A percentile compares a stretch with the other conserved stretches of the same genome.
These are phyloP conservation scores for Nemopilema nomurai DNA, from an alignment of 30 jellyfish, hydroid and myxozoan species.

Conservation along the genomic window DNA sequence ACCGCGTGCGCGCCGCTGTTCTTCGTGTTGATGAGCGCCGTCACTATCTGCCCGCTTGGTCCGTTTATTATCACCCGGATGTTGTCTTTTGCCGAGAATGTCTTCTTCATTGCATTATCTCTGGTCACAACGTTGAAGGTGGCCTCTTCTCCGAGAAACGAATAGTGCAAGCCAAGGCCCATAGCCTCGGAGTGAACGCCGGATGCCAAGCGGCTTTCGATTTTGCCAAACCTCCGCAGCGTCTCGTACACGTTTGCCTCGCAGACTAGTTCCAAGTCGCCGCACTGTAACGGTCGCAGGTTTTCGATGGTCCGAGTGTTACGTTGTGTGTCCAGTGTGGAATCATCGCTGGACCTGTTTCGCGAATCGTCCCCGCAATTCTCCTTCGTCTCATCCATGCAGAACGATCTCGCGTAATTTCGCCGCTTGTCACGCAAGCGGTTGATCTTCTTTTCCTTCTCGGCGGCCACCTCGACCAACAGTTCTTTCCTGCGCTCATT, in stretches of 20 bases:
- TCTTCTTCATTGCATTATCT: conserved; percentile 37
- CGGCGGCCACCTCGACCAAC: conserved; percentile 43
- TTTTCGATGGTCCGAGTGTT: conserved; percentile 62
- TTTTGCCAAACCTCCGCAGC: conserved; percentile 42
- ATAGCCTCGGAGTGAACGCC: conserved; percentile 71
- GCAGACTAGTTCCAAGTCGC: conserved; percentile 51
- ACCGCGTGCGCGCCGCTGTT: conserved; percentile 59
- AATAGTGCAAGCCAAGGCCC: conserved; percentile 59
- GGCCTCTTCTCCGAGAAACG: conserved; percentile 66
- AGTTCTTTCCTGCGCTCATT: conserved; percentile 54
- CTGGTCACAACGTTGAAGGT: conserved; percentile 55
- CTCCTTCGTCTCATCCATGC: conserved; percentile 24
- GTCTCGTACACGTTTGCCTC: conserved; percentile 27
- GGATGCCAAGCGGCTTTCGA: conserved; percentile 58
- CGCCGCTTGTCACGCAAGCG: conserved; percentile 55
- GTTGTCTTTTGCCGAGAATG: conserved; percentile 46
- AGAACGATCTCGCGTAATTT: conserved; percentile 45
- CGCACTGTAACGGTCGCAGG: conserved; percentile 63
- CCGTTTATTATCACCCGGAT: conserved; percentile 35
- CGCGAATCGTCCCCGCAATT: conserved; percentile 2
- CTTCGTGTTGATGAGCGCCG: conserved; percentile 61
- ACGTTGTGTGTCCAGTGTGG: conserved; percentile 57
- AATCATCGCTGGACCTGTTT: conserved; percentile 42
- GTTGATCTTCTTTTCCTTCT: conserved; percentile 52
- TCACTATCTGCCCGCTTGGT: conserved; percentile 42